phyloP scores from a whole-genome alignment of 1,140 invertebrate genomes.

The Anadara kagoshimensis region DNA sequence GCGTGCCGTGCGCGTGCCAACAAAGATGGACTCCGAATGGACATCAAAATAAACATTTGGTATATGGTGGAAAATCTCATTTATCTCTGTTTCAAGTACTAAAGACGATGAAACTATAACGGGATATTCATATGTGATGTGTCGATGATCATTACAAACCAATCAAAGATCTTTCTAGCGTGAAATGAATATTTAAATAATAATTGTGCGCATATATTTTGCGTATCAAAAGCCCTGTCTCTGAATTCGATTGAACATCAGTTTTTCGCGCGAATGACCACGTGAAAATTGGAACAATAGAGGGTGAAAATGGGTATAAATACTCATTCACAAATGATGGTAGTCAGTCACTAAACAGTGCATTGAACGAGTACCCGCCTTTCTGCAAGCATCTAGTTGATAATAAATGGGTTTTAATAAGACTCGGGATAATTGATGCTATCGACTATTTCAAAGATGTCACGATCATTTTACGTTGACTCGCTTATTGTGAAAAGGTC shows the following conservation, averaged over 20 bases:
- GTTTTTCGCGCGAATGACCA: slow-evolving; percentile 39
- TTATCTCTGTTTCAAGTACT: no score
- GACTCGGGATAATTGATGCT: not conserved
- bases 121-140: not conserved
- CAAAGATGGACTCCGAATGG: no score
- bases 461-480: slow-evolving; percentile 55
- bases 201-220: slow-evolving; percentile 35
- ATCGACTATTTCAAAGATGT: slow-evolving; percentile 39
- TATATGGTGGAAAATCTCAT: no score
- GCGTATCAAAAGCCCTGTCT: slow-evolving; percentile 30
- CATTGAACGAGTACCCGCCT: slow-evolving; percentile 18
- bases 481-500: slow-evolving; percentile 53
- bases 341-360: slow-evolving; percentile 10
- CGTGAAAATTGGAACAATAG: slow-evolving; percentile 43
- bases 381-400: slow-evolving; percentile 13
- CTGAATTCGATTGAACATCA: slow-evolving; percentile 37
- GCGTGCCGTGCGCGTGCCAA: no score
- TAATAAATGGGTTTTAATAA: slow-evolving; percentile 7
- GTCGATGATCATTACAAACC: slow-evolving; percentile 36
- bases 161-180: slow-evolving; percentile 30
- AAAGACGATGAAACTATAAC: no score
- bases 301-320: not conserved
- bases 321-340: not conserved
- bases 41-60: no score
- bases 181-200: slow-evolving; percentile 49